These are phyloP conservation scores for Cervus canadensis DNA, from an alignment of 2,113 vertebrate genomes.

Conservation along the genomic window DNA sequence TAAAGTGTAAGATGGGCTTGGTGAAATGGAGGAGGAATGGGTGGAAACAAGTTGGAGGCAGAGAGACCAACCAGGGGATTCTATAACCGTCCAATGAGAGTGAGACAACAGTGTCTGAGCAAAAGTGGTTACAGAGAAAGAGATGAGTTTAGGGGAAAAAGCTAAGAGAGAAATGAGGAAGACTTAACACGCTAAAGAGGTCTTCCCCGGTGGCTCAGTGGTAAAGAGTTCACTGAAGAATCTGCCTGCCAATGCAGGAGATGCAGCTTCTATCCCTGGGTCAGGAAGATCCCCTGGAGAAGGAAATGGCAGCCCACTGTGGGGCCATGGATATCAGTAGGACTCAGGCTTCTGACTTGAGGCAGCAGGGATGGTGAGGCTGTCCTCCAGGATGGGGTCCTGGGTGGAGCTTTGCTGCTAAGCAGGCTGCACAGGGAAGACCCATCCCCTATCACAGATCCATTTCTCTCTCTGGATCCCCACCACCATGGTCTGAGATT, in stretches of 20 bases:
- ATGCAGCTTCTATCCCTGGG: neutral
- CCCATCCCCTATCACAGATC: too few relatives aligned
- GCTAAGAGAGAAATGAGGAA: neutral
- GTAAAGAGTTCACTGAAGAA: neutral
- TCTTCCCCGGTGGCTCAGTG: neutral
- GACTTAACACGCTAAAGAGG: neutral
- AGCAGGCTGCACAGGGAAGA: accelerated
- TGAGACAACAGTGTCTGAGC: neutral
- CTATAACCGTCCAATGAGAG: neutral
- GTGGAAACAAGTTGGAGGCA: neutral
- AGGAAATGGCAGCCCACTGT: neutral
- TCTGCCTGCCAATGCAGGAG: neutral
- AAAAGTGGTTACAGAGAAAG: neutral
- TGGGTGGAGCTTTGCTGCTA: neutral
- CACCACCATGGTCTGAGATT: neutral
- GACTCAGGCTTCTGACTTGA: neutral
- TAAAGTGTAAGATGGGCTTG: neutral
- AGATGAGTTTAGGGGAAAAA: neutral
- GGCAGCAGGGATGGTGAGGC: neutral
- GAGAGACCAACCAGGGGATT: neutral
- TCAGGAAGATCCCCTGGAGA: neutral
- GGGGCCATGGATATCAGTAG: too few relatives aligned
- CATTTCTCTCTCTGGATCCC: neutral
- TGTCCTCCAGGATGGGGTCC: neutral
- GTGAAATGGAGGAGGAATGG: neutral